These are phyloP conservation scores for Dryococelus australis DNA, from an alignment of 2,888 invertebrate species.

Conservation along the genomic window DNA sequence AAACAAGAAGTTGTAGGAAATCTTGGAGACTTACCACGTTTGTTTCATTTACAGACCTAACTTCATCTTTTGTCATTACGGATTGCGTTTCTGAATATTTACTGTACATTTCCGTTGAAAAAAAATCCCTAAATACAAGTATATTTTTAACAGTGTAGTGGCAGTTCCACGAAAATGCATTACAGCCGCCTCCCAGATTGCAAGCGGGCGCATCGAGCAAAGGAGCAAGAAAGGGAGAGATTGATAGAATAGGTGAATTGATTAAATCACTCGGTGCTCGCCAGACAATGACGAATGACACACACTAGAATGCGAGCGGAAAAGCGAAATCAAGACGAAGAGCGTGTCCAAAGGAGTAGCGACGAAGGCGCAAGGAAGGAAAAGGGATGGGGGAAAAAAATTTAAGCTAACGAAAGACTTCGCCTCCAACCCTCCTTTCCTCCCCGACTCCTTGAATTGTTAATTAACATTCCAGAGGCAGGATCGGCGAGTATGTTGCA, in stretches of 20 bases:
- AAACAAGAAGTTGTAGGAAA: no score
- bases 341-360: not conserved
- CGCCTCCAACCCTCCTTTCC: not conserved
- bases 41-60: no score
- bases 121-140: no score
- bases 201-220: not conserved
- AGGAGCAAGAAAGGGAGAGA: not conserved
- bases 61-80: no score
- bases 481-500: not conserved
- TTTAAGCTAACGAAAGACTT: not conserved
- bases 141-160: no score
- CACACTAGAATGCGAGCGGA: not conserved
- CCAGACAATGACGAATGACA: not conserved
- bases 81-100: no score
- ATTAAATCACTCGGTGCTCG: not conserved
- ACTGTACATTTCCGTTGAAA: no score
- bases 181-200: not conserved
- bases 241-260: not conserved
- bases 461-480: slow-evolving; percentile 8
- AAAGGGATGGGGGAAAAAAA: not conserved
- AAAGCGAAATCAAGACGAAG: not conserved
- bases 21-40: no score
- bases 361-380: not conserved
- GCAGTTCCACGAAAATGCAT: not conserved
- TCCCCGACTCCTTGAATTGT: not conserved